Percentiles rank a stretch among this genome's conserved stretches.
These are phyloP conservation scores for Austrofundulus limnaeus DNA, from an alignment of 2,113 vertebrate genomes.

Conservation along the genomic window DNA sequence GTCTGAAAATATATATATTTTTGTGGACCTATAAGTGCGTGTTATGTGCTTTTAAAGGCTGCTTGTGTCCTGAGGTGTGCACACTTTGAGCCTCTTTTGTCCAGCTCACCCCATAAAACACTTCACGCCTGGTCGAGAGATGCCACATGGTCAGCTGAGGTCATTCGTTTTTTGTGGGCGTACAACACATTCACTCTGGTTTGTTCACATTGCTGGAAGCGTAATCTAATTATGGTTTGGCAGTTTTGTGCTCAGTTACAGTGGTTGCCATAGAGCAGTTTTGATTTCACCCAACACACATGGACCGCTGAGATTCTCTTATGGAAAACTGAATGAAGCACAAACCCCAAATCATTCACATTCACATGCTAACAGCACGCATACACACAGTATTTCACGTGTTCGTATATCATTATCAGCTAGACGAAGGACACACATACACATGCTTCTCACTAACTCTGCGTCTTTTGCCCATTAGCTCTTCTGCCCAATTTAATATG, in stretches of 20 bases:
- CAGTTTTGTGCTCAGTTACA: constrained; percentile 43
- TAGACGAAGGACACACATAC: too few species aligned
- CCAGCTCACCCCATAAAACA: constrained; percentile 4
- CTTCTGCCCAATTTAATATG: constrained; percentile 37
- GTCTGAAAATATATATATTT: neutral
- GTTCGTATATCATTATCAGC: neutral
- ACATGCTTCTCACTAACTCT: constrained; percentile 1
- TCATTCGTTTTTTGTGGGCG: constrained; percentile 16
- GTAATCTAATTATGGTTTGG: constrained; percentile 48
- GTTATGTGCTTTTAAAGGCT: constrained; percentile 32
- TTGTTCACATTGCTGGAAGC: constrained; percentile 44
- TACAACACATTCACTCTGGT: constrained; percentile 9
- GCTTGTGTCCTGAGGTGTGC: constrained; percentile 13
- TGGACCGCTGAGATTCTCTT: constrained; percentile 4
- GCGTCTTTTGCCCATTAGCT: constrained; percentile 2
- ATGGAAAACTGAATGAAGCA: constrained; percentile 48
- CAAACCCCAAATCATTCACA: too few species aligned
- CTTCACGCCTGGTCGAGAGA: constrained; percentile 32
- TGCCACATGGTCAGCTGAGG: constrained; percentile 29
- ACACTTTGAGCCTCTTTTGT: neutral
- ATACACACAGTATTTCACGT: constrained; percentile 36
- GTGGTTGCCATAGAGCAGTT: constrained; percentile 49
- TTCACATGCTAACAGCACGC: too few species aligned
- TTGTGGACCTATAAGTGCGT: neutral
- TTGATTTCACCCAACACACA: constrained; percentile 41